These are phyloP conservation scores for Pedicia rivosa DNA, from an alignment of 2,888 invertebrate genomes.

Conservation along the genomic window DNA sequence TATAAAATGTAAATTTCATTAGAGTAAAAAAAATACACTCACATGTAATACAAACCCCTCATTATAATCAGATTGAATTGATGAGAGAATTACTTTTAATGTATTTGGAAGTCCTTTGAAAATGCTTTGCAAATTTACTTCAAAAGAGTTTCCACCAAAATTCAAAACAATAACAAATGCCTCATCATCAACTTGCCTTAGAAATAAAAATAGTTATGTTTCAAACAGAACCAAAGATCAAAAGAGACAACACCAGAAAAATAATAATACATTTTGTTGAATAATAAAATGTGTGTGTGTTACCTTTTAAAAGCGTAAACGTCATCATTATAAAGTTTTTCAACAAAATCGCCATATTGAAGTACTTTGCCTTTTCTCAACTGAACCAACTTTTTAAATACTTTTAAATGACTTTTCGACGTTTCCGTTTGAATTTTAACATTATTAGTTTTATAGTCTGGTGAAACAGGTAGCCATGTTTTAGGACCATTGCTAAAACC, in stretches of 20 bases:
- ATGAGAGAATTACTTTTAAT: neutral
- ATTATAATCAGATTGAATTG: neutral
- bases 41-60: neutral
- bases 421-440: conserved; percentile 32
- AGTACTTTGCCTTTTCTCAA: conserved; percentile 21
- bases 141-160: neutral
- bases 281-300: neutral
- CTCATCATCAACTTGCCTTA: neutral
- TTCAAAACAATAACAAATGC: neutral
- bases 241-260: neutral
- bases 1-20: too few relatives aligned
- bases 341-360: conserved; percentile 7
- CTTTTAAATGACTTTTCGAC: conserved; percentile 37
- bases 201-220: too few relatives aligned
- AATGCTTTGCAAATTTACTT: neutral
- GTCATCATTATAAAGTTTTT: neutral
- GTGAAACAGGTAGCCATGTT: conserved; percentile 55
- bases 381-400: conserved; percentile 37
- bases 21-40: too few relatives aligned
- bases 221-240: neutral
- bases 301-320: conserved; percentile 1
- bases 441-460: conserved; percentile 41
- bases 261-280: neutral
- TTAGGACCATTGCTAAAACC: conserved; percentile 23
- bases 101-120: neutral